Percentiles rank a stretch among this genome's conserved stretches.
Evolutionary conservation across 64 coral and sea anemone species (phyloP).

Genomic region (Montipora foliosa): DNA sequence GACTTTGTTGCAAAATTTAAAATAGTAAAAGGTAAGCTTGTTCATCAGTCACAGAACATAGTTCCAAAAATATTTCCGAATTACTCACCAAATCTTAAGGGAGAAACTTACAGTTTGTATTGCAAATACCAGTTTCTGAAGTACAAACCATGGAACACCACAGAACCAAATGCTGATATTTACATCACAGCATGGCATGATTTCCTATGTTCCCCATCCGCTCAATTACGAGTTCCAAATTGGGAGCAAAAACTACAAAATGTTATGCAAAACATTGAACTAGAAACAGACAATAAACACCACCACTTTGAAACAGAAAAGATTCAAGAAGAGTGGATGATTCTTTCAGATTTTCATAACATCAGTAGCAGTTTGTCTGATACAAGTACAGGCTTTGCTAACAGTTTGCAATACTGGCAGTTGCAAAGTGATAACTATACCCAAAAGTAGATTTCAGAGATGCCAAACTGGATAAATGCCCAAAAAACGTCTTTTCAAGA

Average conservation of each 20-base stretch:
- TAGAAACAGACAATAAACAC: neutral
- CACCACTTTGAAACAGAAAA: slow-evolving; percentile 8
- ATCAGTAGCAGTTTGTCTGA: slow-evolving; percentile 14
- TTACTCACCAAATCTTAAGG: slow-evolving; percentile 13
- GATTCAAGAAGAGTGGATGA: slow-evolving; percentile 48
- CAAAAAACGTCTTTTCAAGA: slow-evolving; percentile 17
- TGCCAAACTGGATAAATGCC: slow-evolving; percentile 38
- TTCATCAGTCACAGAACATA: neutral
- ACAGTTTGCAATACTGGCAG: slow-evolving; percentile 33
- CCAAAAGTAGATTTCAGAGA: slow-evolving; percentile 44
- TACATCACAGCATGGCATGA: neutral
- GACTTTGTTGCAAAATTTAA: slow-evolving; percentile 50
- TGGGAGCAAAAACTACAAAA: neutral
- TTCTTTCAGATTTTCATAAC: slow-evolving; percentile 48
- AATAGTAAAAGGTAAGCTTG: slow-evolving; percentile 30
- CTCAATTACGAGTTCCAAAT: neutral
- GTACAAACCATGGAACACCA: slow-evolving; percentile 26
- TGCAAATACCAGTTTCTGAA: slow-evolving; percentile 26
- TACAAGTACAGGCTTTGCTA: slow-evolving; percentile 13
- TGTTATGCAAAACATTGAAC: neutral
- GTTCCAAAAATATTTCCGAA: slow-evolving; percentile 6
- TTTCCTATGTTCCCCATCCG: neutral
- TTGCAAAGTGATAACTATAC: slow-evolving; percentile 36
- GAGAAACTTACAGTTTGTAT: neutral
- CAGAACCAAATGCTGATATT: slow-evolving; percentile 6